Conservation (phyloP, 92 coral and sea anemone genomes). For the Montipora capitata region DNA sequence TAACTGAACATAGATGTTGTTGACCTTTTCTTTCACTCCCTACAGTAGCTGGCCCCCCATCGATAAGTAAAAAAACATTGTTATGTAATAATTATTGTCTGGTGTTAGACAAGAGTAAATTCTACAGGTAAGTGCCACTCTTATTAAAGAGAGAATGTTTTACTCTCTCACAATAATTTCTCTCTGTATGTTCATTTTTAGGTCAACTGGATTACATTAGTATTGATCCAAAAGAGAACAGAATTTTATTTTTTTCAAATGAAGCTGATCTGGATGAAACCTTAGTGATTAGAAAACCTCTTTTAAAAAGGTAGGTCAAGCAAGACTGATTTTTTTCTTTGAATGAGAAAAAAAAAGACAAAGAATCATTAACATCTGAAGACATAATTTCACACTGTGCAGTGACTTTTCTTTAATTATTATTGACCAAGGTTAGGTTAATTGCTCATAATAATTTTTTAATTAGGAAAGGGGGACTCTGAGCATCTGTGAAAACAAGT, state of each 20-base stretch:
- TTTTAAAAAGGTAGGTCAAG: slow-evolving; percentile 86
- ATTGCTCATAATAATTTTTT: no score
- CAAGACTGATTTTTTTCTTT: neutral
- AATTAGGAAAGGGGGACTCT: no score
- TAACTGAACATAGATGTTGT: no score
- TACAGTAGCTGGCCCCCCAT: no score
- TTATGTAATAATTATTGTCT: no score
- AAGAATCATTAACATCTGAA: neutral
- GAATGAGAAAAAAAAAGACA: neutral
- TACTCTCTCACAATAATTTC: neutral
- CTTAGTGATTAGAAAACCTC: slow-evolving; percentile 88
- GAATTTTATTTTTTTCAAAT: slow-evolving; percentile 87
- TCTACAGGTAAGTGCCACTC: no score
- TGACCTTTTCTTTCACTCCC: no score
- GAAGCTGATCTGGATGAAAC: slow-evolving; percentile 98
- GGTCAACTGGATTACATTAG: slow-evolving; percentile 95
- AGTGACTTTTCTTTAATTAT: neutral
- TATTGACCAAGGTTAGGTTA: no score
- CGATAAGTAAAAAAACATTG: no score
- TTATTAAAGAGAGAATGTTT: neutral
- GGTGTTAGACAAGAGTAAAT: no score
- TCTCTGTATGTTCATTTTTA: slow-evolving; percentile 20
- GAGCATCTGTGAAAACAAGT: no score
- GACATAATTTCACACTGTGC: neutral
- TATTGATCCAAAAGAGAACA: slow-evolving; percentile 85